A percentile compares a stretch with the other conserved stretches of the same genome.
Conservation (phyloP, 2,113 vertebrate genomes). For the Petrocephalus zakoni region DNA sequence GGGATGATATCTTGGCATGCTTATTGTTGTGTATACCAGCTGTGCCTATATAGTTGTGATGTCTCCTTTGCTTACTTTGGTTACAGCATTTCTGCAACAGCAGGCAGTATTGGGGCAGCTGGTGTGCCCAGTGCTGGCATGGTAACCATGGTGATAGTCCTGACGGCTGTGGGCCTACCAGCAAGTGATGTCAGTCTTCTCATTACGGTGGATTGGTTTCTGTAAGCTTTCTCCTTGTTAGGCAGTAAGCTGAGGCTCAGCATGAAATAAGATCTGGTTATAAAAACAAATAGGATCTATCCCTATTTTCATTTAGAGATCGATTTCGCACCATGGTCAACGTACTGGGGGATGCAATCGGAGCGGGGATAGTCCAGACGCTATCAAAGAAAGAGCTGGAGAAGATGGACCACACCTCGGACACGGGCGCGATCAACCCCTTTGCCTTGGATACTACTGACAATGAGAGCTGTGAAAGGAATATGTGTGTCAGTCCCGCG, state of each 20-base stretch:
- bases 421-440: background rate
- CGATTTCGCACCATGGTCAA: slow-evolving; percentile 78
- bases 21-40: background rate
- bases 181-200: slow-evolving; percentile 71
- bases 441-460: background rate
- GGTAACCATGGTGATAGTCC: slow-evolving; percentile 75
- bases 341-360: slow-evolving; percentile 73
- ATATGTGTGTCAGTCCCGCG: background rate
- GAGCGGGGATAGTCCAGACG: slow-evolving; percentile 71
- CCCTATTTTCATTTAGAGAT: slow-evolving; percentile 53
- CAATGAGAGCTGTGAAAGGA: background rate
- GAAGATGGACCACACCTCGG: slow-evolving; percentile 46
- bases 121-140: slow-evolving; percentile 73
- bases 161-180: slow-evolving; percentile 69
- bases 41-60: background rate
- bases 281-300: background rate
- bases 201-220: slow-evolving; percentile 76
- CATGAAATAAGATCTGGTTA: background rate
- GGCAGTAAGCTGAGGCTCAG: background rate
- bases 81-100: slow-evolving; percentile 68
- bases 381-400: slow-evolving; percentile 69
- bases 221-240: slow-evolving; percentile 59
- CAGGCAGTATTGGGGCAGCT: slow-evolving; percentile 72
- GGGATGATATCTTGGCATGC: background rate
- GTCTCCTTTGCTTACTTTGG: slow-evolving; percentile 20